A percentile compares a stretch with the other conserved stretches of the same genome.
phyloP scores from a whole-genome alignment of 2,888 invertebrate species.

The Plebejus anna region DNA sequence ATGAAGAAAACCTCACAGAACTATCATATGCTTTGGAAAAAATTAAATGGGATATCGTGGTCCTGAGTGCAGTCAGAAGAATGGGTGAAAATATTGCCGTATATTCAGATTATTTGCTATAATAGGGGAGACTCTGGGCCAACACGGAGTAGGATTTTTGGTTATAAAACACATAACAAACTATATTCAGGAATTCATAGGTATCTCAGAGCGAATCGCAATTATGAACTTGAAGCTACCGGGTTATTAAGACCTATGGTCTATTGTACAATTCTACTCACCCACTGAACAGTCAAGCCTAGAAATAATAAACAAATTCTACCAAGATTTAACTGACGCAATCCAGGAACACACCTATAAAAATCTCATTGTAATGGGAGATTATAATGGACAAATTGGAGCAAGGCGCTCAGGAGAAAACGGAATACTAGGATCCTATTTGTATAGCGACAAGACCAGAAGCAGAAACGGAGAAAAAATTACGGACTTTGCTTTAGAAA shows the following conservation, averaged over 20 bases:
- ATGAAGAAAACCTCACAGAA: constrained; percentile 34
- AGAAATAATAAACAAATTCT: too few relatives aligned
- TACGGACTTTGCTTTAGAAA: constrained; percentile 33
- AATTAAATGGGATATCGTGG: constrained; percentile 37
- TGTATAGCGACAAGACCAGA: constrained; percentile 33
- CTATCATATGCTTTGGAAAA: constrained; percentile 29
- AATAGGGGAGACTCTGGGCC: constrained; percentile 37
- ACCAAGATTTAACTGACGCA: constrained; percentile 31
- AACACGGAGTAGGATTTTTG: constrained; percentile 30
- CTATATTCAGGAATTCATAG: constrained; percentile 37
- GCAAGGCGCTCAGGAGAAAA: constrained; percentile 32
- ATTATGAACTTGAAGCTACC: constrained; percentile 40
- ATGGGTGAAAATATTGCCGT: constrained; percentile 35
- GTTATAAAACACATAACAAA: constrained; percentile 36
- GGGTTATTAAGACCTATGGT: constrained; percentile 40
- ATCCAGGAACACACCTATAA: constrained; percentile 33
- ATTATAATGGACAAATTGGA: constrained; percentile 36
- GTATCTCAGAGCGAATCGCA: constrained; percentile 41
- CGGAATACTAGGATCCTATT: constrained; percentile 29
- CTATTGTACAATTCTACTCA: constrained; percentile 42
- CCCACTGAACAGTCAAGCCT: too few relatives aligned
- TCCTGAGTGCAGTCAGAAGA: constrained; percentile 38
- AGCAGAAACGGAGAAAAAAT: constrained; percentile 36
- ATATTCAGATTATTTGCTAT: constrained; percentile 35
- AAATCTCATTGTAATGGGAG: constrained; percentile 35